Evolutionary conservation across 2,113 vertebrate species (phyloP), one percentile per base, ranked within the genome.

Genomic region (Pao palembangensis): DNA sequence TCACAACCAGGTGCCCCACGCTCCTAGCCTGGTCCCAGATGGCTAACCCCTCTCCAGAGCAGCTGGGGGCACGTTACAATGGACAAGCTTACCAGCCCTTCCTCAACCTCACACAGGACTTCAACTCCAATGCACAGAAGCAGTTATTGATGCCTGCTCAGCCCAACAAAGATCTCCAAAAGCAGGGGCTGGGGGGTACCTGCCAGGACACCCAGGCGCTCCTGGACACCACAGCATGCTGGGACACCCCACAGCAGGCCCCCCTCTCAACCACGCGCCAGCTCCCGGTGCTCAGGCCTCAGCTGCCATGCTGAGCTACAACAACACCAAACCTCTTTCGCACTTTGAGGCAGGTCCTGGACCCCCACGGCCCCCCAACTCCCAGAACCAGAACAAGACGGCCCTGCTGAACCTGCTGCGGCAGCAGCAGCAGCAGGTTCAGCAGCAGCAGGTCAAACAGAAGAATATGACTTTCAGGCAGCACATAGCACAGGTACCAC

Each of bases 271-370:
- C 71, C 93, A 94, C 84, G 91, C 85, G 20, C 90, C 84, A 0
- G 50, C 90, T 0, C 79, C 90, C 4, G 88, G 84, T 0, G 88
- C 75, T 19, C 94, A 92, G 61, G 80, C 87, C 3, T 7, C 56
- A 0, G 43, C 64, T 1, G 67, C 92, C 0, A 80, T 93, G 84
- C 84, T 95, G 34, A 94, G 91, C 88, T 98, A 96, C 43, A 94
- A 88, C 70, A 99, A 98, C 87, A 99, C 97, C 65, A 95, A 95
- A 75, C 97, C 96, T 44, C 91, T 99, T 69, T 93, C 95, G 3
- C 97, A 99, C 90, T 99, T 93, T 54, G 96, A 98, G 87, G 91
- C 92, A 67, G 41, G 89, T 2, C 80, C 90, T 53, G 43, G 90
- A 1, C 73, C 85, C 0, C 83, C 90, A 0, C 84, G 91, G 25